Conservation (phyloP, 2,888 invertebrate species). For the Plagiodera versicolora region DNA sequence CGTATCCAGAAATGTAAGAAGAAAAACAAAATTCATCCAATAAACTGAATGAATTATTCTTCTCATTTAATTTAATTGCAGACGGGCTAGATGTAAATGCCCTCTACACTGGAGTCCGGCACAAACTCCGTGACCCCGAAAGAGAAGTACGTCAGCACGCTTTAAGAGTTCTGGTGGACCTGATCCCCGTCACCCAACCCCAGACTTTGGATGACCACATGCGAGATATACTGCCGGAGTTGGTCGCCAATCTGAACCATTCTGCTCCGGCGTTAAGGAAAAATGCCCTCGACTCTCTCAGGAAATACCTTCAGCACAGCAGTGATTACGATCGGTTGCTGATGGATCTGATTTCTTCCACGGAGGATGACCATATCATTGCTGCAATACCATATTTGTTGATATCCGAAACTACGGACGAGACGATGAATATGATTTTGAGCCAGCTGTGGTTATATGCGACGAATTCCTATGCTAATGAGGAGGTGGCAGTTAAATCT, state of each 20-base stretch:
- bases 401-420: slow-evolving; percentile 18
- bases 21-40: too few species aligned
- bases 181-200: slow-evolving; percentile 70
- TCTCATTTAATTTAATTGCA: slow-evolving; percentile 33
- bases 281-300: slow-evolving; percentile 74
- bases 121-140: slow-evolving; percentile 75
- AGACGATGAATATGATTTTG: slow-evolving; percentile 22
- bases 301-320: slow-evolving; percentile 72
- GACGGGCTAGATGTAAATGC: slow-evolving; percentile 38
- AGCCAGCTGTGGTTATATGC: slow-evolving; percentile 27
- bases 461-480: slow-evolving; percentile 41
- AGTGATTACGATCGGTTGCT: slow-evolving; percentile 69
- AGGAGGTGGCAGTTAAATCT: slow-evolving; percentile 70
- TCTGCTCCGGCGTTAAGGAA: slow-evolving; percentile 79
- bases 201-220: slow-evolving; percentile 71
- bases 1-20: too few species aligned
- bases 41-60: too few species aligned
- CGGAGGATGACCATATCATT: slow-evolving; percentile 61
- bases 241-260: slow-evolving; percentile 79
- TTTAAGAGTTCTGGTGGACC: slow-evolving; percentile 75
- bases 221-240: slow-evolving; percentile 63
- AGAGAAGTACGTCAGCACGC: slow-evolving; percentile 85
- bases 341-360: slow-evolving; percentile 65
- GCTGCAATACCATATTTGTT: slow-evolving; percentile 53
- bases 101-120: slow-evolving; percentile 50